Conservation (phyloP, 1,140 invertebrate species). For the Saccostrea echinata region DNA sequence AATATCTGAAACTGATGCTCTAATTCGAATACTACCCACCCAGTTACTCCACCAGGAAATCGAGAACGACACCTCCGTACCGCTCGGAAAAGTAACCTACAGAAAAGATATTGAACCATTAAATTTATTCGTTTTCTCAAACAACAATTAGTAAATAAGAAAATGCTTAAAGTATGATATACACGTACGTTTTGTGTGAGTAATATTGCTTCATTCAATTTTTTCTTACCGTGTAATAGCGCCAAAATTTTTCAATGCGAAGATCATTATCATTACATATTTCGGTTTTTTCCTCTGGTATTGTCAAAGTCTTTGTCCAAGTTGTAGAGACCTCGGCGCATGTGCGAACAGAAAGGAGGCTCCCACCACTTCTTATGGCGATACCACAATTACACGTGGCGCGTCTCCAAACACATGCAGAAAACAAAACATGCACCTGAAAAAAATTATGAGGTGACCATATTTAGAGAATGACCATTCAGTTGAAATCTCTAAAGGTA, state of each 20-base stretch:
- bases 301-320: background rate
- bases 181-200: too few species aligned
- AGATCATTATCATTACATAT: background rate
- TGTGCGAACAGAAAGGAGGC: background rate
- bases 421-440: conserved; percentile 1
- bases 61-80: background rate
- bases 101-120: background rate
- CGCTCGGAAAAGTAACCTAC: background rate
- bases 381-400: background rate
- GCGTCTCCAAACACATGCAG: background rate
- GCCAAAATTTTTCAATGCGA: background rate
- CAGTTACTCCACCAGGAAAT: background rate
- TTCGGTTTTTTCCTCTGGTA: background rate
- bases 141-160: too few species aligned
- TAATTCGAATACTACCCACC: background rate
- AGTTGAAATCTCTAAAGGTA: too few species aligned
- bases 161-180: too few species aligned
- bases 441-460: background rate
- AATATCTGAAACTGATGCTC: background rate
- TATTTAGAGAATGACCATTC: too few species aligned
- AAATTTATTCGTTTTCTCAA: too few species aligned
- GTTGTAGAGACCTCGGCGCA: background rate
- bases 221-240: background rate
- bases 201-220: background rate
- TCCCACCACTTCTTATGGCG: background rate